Percentiles rank a stretch among this genome's conserved stretches.
Conservation (phyloP, 2,888 invertebrate species). For the Amiota minor region DNA sequence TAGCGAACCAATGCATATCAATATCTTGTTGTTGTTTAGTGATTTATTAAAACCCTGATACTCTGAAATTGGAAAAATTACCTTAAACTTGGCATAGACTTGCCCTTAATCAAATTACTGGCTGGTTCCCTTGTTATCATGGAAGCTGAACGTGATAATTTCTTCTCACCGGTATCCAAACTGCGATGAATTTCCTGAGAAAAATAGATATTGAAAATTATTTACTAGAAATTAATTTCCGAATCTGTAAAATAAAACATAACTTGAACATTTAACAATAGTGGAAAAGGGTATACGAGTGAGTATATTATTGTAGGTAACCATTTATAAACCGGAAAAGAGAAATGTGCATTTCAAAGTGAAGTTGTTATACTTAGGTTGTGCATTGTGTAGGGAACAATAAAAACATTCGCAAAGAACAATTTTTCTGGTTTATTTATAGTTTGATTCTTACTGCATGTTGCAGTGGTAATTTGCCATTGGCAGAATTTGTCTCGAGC, state of each 20-base stretch:
- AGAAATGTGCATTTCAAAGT: conserved; percentile 27
- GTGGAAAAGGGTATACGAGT: too few relatives aligned
- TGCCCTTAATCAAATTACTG: conserved; percentile 90
- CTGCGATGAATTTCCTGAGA: conserved; percentile 86
- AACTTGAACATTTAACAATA: conserved; percentile 37
- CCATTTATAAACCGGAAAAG: conserved; percentile 26
- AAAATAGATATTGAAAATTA: not conserved
- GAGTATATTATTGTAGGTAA: conserved; percentile 45
- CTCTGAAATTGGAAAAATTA: conserved; percentile 72
- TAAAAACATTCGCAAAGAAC: conserved; percentile 3
- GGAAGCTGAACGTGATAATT: conserved; percentile 82
- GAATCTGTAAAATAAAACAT: not conserved
- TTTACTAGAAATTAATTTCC: conserved; percentile 25
- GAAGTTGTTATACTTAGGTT: not conserved
- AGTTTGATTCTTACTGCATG: conserved; percentile 77
- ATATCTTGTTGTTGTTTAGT: not conserved
- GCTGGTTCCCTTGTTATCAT: conserved; percentile 79
- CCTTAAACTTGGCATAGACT: conserved; percentile 97
- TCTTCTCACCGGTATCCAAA: conserved; percentile 85
- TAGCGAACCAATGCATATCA: not conserved
- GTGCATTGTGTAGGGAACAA: not conserved
- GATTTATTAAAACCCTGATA: not conserved
- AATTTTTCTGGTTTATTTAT: conserved; percentile 28
- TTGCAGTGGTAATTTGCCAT: conserved; percentile 77
- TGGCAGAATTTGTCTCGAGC: conserved; percentile 76